These are phyloP conservation scores for Chloropsis hardwickii DNA, from an alignment of 2,113 vertebrate genomes.

Conservation along the genomic window DNA sequence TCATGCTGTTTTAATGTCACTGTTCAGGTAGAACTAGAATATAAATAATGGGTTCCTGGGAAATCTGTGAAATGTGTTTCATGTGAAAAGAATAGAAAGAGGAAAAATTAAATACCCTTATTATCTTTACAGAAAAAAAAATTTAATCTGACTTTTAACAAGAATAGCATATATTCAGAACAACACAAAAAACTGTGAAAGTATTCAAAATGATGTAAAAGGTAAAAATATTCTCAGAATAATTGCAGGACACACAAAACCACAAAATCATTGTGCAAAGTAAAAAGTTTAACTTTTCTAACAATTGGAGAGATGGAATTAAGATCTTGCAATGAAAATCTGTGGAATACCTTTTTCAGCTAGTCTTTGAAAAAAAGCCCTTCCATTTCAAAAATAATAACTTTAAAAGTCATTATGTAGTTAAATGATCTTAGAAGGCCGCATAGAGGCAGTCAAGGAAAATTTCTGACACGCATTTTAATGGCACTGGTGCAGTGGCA, in stretches of 20 bases:
- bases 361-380: not conserved
- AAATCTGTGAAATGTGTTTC: not conserved
- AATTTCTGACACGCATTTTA: slow-evolving; percentile 50
- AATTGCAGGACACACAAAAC: not conserved
- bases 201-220: not conserved
- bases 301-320: not conserved
- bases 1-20: not conserved
- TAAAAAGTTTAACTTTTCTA: not conserved
- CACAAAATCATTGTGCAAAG: not conserved
- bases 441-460: not conserved
- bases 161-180: not conserved
- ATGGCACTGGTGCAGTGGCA: slow-evolving; percentile 14
- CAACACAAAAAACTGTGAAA: not conserved
- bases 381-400: slow-evolving; percentile 56
- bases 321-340: slow-evolving; percentile 15
- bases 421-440: slow-evolving; percentile 50
- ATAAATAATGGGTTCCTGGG: not conserved
- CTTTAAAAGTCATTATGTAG: slow-evolving; percentile 57
- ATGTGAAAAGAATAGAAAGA: not conserved
- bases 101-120: not conserved
- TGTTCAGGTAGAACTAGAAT: not conserved
- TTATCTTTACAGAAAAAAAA: not conserved
- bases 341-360: not conserved
- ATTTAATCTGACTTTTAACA: not conserved
- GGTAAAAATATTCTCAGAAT: not conserved